These are phyloP conservation scores for Atta cephalotes DNA, from an alignment of 1,140 invertebrate species.

Conservation along the genomic window DNA sequence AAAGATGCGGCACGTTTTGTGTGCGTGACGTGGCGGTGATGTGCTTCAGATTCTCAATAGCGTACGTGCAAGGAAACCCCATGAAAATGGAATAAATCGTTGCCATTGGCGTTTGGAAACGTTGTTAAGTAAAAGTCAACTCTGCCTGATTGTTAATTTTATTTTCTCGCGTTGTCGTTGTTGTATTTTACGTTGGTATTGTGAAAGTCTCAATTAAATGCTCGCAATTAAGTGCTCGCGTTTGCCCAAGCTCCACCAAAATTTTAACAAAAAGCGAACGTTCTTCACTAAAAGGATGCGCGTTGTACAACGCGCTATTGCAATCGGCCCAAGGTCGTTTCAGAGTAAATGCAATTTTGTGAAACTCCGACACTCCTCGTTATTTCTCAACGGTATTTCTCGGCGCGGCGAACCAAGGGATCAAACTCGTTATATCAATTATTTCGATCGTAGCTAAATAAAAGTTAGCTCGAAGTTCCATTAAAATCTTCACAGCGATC, in stretches of 20 bases:
- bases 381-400: constrained; percentile 16
- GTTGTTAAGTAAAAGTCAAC: constrained; percentile 7
- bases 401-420: background rate
- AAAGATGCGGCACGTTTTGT: constrained; percentile 29
- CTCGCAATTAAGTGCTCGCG: background rate
- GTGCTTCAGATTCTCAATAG: constrained; percentile 3
- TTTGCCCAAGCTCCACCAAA: background rate
- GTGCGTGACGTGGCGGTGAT: background rate
- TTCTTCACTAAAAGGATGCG: constrained; percentile 11
- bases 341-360: constrained; percentile 41
- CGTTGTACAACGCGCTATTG: constrained; percentile 6
- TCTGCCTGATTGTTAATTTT: constrained; percentile 19
- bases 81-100: constrained; percentile 9
- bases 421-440: constrained; percentile 51
- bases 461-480: constrained; percentile 28
- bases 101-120: background rate
- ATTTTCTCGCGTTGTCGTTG: constrained; percentile 1
- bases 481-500: constrained; percentile 8
- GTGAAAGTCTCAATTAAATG: background rate
- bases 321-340: constrained; percentile 40
- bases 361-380: background rate
- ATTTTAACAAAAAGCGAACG: constrained; percentile 17
- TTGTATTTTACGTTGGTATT: background rate
- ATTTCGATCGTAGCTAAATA: constrained; percentile 38
- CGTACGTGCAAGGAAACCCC: background rate